These are phyloP conservation scores for Geodia barretti DNA, from an alignment of 37 sponge, comb jelly and placozoan genomes.

Conservation along the genomic window DNA sequence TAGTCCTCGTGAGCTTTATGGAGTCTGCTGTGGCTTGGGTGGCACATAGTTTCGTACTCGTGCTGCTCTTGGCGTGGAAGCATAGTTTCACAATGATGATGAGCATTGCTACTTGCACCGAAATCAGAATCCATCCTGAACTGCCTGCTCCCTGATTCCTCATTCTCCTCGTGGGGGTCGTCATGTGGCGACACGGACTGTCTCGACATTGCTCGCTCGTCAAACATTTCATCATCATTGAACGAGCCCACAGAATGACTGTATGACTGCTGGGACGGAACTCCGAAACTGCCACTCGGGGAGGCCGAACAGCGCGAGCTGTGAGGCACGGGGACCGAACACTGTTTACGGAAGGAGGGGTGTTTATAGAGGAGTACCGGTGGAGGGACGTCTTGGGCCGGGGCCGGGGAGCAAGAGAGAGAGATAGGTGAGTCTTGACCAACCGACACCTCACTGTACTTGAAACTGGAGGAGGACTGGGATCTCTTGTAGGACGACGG, in stretches of 20 bases:
- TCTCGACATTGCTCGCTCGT: background rate
- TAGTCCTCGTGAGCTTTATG: background rate
- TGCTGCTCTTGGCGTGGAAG: background rate
- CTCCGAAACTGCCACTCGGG: background rate
- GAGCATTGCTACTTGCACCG: too few relatives aligned
- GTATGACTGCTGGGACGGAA: background rate
- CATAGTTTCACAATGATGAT: background rate
- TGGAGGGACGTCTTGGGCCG: slow-evolving; percentile 16
- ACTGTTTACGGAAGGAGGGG: slow-evolving; percentile 20
- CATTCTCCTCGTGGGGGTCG: background rate
- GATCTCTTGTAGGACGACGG: slow-evolving; percentile 3
- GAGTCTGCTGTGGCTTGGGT: background rate
- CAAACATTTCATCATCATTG: background rate
- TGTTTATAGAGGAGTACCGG: slow-evolving; percentile 51
- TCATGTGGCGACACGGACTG: background rate
- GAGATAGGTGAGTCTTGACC: slow-evolving; percentile 12
- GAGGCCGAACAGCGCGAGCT: background rate
- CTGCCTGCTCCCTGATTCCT: background rate
- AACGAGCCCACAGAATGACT: background rate
- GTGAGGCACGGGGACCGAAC: background rate
- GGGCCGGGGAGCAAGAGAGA: background rate
- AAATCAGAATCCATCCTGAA: background rate
- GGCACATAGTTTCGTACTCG: background rate
- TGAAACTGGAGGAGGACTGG: background rate
- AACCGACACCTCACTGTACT: background rate